These are phyloP conservation scores for Therioaphis trifolii DNA, from an alignment of 2,888 invertebrate genomes.

Conservation along the genomic window DNA sequence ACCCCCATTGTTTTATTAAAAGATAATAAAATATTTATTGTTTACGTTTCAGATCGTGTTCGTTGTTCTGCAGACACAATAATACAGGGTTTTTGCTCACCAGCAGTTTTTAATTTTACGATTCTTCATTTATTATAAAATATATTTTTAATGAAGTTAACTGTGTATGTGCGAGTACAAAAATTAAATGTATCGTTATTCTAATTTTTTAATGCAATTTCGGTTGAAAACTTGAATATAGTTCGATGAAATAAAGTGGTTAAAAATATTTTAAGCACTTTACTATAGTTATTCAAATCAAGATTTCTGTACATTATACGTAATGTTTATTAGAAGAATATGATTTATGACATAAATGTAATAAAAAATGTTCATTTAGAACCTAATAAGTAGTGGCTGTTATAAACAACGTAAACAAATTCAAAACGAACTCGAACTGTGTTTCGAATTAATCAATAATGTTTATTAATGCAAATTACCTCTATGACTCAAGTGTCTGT, in stretches of 20 bases:
- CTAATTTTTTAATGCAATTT: background rate
- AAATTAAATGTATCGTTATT: background rate
- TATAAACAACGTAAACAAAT: background rate
- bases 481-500: background rate
- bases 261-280: background rate
- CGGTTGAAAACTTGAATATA: background rate
- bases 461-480: background rate
- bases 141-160: background rate
- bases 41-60: constrained; percentile 51
- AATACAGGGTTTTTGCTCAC: constrained; percentile 28
- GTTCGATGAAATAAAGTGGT: background rate
- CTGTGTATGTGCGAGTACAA: background rate
- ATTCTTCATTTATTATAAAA: background rate
- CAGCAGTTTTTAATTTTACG: constrained; percentile 4
- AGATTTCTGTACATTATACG: background rate
- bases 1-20: constrained; percentile 57
- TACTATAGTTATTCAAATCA: background rate
- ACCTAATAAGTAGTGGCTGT: background rate
- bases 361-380: background rate
- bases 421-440: too few species aligned
- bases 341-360: background rate
- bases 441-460: background rate
- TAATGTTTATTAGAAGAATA: background rate
- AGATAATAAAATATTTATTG: constrained; percentile 58
- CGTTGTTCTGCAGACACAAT: constrained; percentile 7